Evolutionary conservation across 2,797 vertebrate genomes (phyloP).

Genomic region (Urosaurus nigricauda): DNA sequence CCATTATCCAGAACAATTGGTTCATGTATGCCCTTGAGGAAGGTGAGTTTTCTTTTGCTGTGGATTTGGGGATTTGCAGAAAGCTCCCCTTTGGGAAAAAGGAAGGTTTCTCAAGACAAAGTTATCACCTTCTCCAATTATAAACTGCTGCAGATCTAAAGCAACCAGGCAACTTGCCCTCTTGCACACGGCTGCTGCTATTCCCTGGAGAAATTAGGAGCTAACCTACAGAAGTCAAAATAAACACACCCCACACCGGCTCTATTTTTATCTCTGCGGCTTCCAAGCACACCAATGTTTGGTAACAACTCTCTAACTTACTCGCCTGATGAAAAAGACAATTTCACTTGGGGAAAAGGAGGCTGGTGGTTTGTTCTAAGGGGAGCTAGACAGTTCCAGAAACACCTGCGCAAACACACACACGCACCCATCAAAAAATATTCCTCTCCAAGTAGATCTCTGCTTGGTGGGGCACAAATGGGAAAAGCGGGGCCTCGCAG

Average conservation of each 20-base stretch:
- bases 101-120: background rate
- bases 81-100: background rate
- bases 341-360: background rate
- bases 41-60: background rate
- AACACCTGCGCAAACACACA: too few species aligned
- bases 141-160: slow-evolving; percentile 6
- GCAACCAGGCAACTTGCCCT: slow-evolving; percentile 28
- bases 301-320: slow-evolving; percentile 9
- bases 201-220: slow-evolving; percentile 44
- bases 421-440: background rate
- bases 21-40: background rate
- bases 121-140: slow-evolving; percentile 1
- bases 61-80: slow-evolving; percentile 2
- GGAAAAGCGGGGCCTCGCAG: background rate
- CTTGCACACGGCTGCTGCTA: background rate
- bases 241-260: slow-evolving; percentile 10
- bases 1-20: background rate
- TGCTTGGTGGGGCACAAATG: too few species aligned
- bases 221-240: slow-evolving; percentile 36
- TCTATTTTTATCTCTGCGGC: slow-evolving; percentile 36
- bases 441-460: too few species aligned
- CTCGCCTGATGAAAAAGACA: background rate
- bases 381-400: too few species aligned
- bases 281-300: background rate
- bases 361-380: background rate